Evolutionary conservation across 2,113 vertebrate species (phyloP).

Genomic region (Sylvietta virens): DNA sequence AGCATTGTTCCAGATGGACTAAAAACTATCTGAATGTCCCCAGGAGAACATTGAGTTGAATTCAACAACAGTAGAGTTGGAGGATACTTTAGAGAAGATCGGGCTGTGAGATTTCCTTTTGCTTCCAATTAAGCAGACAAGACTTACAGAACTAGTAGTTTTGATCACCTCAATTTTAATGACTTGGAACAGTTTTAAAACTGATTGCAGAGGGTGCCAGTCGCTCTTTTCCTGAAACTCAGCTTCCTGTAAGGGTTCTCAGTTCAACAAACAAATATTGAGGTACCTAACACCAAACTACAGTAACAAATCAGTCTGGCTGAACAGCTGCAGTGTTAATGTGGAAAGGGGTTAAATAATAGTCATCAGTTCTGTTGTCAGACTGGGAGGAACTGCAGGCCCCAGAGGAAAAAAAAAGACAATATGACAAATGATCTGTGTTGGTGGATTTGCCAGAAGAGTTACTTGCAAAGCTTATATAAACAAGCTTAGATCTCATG

Average conservation of each 20-base stretch:
- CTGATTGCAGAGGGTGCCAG: neutral
- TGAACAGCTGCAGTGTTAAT: neutral
- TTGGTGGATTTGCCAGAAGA: slow-evolving; percentile 7
- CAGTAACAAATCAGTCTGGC: neutral
- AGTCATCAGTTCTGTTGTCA: slow-evolving; percentile 9
- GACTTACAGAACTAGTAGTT: neutral
- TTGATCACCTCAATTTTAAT: neutral
- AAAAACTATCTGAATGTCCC: neutral
- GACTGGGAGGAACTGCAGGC: neutral
- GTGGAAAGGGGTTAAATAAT: slow-evolving; percentile 12
- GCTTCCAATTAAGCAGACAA: neutral
- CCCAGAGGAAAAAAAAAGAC: neutral
- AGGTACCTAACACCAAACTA: neutral
- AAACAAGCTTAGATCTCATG: neutral
- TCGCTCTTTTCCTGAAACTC: neutral
- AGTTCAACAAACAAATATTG: neutral
- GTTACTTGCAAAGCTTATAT: neutral
- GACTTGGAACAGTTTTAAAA: neutral
- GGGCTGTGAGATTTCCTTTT: neutral
- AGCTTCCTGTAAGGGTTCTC: neutral
- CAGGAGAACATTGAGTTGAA: neutral
- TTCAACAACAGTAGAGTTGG: neutral
- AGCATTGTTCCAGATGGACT: neutral
- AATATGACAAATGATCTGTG: neutral
- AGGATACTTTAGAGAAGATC: neutral